Evolutionary conservation across 2,113 vertebrate species (phyloP).

Genomic region (Oryzias curvinotus): DNA sequence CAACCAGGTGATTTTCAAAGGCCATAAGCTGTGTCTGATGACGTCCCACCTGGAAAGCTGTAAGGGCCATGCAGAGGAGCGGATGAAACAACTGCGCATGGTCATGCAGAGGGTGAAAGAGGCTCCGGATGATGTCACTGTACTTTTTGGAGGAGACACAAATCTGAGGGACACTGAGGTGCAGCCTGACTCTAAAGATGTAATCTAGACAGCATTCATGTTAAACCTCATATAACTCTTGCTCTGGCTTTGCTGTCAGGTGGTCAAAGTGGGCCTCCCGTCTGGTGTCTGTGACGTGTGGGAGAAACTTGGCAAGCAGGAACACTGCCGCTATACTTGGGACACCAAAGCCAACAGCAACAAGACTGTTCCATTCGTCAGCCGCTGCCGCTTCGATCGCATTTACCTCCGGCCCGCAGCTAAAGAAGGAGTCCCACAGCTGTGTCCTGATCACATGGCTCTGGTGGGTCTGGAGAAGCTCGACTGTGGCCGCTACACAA

Average conservation of each 20-base stretch:
- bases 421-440: constrained; percentile 37
- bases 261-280: constrained; percentile 84
- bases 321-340: constrained; percentile 93
- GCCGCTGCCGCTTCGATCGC: constrained; percentile 89
- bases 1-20: constrained; percentile 80
- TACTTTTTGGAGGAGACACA: constrained; percentile 95
- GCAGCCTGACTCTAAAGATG: background rate
- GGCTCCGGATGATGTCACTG: constrained; percentile 77
- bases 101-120: constrained; percentile 80
- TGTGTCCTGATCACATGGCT: constrained; percentile 84
- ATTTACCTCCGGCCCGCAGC: constrained; percentile 80
- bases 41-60: constrained; percentile 97
- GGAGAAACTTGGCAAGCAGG: constrained; percentile 86
- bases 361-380: constrained; percentile 66
- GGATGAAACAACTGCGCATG: constrained; percentile 83
- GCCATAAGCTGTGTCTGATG: constrained; percentile 87
- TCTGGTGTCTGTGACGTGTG: constrained; percentile 82
- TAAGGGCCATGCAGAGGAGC: constrained; percentile 81
- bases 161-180: constrained; percentile 93
- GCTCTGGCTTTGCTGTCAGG: constrained; percentile 68
- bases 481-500: constrained; percentile 89
- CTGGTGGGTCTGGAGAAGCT: constrained; percentile 91
- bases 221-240: background rate
- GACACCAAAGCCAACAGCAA: constrained; percentile 90
- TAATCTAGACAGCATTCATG: background rate